Evolutionary conservation across 2,113 vertebrate genomes (phyloP).

Genomic region (Crotalus tigris): DNA sequence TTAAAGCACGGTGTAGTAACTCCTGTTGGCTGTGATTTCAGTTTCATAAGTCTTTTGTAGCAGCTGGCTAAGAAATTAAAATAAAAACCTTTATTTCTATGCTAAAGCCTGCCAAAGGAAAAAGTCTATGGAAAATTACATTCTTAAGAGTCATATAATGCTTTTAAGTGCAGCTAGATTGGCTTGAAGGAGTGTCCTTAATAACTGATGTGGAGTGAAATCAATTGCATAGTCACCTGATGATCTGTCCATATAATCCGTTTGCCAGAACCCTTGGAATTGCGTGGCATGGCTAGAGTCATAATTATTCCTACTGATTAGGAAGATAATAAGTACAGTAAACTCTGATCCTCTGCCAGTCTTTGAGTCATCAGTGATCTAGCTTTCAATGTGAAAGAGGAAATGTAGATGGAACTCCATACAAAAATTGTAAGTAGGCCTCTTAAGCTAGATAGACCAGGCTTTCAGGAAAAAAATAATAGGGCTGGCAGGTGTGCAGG

Average conservation of each 20-base stretch:
- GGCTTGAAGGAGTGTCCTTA: neutral
- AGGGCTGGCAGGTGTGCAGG: neutral
- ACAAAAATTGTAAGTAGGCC: neutral
- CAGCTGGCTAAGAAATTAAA: conserved; percentile 4
- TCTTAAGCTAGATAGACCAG: neutral
- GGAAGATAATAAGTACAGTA: neutral
- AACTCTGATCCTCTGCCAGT: conserved; percentile 5
- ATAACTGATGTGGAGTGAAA: neutral
- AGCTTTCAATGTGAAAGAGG: neutral
- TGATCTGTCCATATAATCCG: neutral
- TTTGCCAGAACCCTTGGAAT: conserved; percentile 3
- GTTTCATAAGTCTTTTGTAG: neutral
- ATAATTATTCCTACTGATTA: neutral
- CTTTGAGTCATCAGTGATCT: neutral
- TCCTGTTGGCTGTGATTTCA: neutral
- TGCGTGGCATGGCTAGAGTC: neutral
- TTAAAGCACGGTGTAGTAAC: neutral
- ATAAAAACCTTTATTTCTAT: neutral
- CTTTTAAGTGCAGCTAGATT: neutral
- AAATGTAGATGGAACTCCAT: neutral
- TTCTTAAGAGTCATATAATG: neutral
- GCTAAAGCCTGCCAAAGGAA: neutral
- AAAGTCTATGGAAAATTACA: fast-evolving
- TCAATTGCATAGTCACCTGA: neutral
- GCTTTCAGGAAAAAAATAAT: neutral